These are phyloP conservation scores for Holotrichia oblita DNA, from an alignment of 1,140 invertebrate genomes.

Conservation along the genomic window DNA sequence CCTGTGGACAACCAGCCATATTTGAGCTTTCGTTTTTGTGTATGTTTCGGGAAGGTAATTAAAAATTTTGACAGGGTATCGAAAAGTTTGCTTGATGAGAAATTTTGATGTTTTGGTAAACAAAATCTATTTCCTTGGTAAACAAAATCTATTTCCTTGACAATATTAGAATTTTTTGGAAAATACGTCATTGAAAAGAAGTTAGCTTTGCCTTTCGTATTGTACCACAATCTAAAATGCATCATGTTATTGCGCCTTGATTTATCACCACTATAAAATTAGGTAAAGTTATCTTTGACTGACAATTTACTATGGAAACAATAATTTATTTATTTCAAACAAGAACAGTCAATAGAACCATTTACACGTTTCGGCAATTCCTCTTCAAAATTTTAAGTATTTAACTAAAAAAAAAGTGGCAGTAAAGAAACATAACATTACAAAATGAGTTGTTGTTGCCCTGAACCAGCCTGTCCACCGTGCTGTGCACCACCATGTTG, in stretches of 20 bases:
- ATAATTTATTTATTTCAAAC: background rate
- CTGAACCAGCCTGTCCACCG: background rate
- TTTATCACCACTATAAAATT: too few species aligned
- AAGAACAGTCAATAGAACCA: background rate
- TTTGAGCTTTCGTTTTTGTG: background rate
- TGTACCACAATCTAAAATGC: too few species aligned
- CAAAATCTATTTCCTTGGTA: too few species aligned
- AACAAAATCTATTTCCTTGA: background rate
- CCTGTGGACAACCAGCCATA: background rate
- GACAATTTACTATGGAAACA: conserved; percentile 11
- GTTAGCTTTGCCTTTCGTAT: background rate
- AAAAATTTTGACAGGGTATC: background rate
- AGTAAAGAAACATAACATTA: background rate
- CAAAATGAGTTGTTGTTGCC: background rate
- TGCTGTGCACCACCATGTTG: conserved; percentile 11
- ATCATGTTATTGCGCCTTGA: too few species aligned
- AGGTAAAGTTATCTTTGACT: background rate
- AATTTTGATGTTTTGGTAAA: conserved; percentile 10
- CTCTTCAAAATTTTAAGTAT: conserved; percentile 30
- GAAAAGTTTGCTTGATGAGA: background rate
- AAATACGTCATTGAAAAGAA: too few species aligned
- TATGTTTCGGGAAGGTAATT: background rate
- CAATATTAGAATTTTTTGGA: background rate
- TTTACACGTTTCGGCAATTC: background rate
- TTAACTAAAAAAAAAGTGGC: background rate